A percentile compares a stretch with the other conserved stretches of the same genome.
Conservation (phyloP, 2,113 vertebrate species). For the Ptyas mucosa region DNA sequence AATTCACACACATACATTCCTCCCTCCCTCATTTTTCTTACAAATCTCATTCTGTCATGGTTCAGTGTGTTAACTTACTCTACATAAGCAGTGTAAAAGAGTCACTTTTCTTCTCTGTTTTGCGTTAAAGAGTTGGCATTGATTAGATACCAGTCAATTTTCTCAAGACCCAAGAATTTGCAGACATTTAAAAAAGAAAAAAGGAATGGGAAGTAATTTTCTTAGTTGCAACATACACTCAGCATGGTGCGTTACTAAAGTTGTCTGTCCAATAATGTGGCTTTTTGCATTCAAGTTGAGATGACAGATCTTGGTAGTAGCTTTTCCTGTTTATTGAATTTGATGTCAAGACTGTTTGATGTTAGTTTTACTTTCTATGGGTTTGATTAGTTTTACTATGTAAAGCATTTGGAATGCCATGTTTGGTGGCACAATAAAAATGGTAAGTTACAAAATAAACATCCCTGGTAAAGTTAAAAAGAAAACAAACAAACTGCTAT, state of each 20-base stretch:
- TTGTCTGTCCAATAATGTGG: constrained; percentile 46
- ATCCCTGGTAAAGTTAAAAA: background rate
- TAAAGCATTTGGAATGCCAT: constrained; percentile 18
- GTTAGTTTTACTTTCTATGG: constrained; percentile 28
- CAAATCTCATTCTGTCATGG: background rate
- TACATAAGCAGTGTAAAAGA: background rate
- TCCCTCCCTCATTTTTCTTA: background rate
- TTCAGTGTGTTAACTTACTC: background rate
- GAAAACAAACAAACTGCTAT: constrained; percentile 1
- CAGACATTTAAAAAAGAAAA: background rate
- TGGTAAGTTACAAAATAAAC: background rate
- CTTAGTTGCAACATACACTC: constrained; percentile 14
- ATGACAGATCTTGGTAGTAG: constrained; percentile 20
- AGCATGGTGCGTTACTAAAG: constrained; percentile 3
- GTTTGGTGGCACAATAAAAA: background rate
- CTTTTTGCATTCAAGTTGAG: constrained; percentile 34
- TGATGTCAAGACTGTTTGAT: constrained; percentile 22
- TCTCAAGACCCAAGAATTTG: background rate
- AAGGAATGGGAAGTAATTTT: background rate
- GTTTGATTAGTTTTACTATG: constrained; percentile 37
- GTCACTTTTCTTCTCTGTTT: constrained; percentile 16
- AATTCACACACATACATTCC: background rate
- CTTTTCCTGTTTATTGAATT: constrained; percentile 26
- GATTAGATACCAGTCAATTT: background rate
- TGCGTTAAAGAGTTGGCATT: background rate